These are phyloP conservation scores for Podarcis muralis DNA, from an alignment of 2,113 vertebrate genomes.

Conservation along the genomic window DNA sequence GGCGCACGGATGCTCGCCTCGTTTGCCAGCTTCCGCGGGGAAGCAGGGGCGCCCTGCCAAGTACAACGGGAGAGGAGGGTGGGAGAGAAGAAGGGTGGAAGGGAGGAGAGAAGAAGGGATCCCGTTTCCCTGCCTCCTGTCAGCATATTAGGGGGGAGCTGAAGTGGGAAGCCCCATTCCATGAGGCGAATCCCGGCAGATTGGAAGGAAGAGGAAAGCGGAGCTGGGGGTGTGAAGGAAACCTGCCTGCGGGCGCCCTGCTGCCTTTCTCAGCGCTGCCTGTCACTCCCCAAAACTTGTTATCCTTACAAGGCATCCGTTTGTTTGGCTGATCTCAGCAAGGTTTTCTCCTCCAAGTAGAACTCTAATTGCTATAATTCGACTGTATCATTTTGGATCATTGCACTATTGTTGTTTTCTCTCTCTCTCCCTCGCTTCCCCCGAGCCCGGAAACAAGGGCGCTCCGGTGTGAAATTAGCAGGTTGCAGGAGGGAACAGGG, in stretches of 20 bases:
- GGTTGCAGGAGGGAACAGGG: conserved; percentile 61
- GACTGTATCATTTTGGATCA: conserved; percentile 83
- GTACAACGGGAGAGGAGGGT: neutral
- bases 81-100: neutral
- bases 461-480: conserved; percentile 82
- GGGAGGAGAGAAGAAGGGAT: neutral
- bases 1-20: neutral
- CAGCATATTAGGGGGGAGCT: neutral
- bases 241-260: conserved; percentile 75
- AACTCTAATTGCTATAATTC: conserved; percentile 85
- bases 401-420: conserved; percentile 83
- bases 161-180: conserved; percentile 42
- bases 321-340: conserved; percentile 83
- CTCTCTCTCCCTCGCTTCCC: conserved; percentile 75
- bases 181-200: conserved; percentile 71
- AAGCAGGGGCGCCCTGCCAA: too few relatives aligned
- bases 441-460: conserved; percentile 79
- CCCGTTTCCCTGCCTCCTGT: neutral
- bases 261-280: conserved; percentile 76
- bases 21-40: neutral
- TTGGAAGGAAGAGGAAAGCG: neutral
- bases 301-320: conserved; percentile 76
- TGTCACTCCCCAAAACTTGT: conserved; percentile 75
- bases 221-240: conserved; percentile 64
- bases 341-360: conserved; percentile 81